Percentiles rank a stretch among this genome's conserved stretches.
Evolutionary conservation across 2,888 invertebrate genomes (phyloP).

Genomic region (Anthrax anthrax): DNA sequence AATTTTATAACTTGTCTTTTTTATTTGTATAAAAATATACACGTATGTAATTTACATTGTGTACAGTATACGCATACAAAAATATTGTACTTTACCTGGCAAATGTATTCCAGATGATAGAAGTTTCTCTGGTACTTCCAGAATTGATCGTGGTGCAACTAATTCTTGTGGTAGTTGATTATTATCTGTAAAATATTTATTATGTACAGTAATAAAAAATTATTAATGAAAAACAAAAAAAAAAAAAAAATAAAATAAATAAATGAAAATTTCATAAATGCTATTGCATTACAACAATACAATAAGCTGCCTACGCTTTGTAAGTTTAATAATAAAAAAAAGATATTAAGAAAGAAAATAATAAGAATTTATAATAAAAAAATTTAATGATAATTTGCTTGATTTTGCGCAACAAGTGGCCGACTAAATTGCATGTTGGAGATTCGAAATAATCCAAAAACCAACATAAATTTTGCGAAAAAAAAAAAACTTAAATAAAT

Average conservation of each 20-base stretch:
- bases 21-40: too few relatives aligned
- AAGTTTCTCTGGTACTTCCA: conserved; percentile 49
- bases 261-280: neutral
- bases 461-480: too few relatives aligned
- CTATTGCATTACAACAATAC: too few relatives aligned
- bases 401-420: conserved; percentile 9
- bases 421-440: conserved; percentile 1
- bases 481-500: too few relatives aligned
- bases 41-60: too few relatives aligned
- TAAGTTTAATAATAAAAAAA: too few relatives aligned
- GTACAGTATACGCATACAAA: neutral
- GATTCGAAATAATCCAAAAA: too few relatives aligned
- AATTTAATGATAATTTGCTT: conserved; percentile 2
- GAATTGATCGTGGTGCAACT: conserved; percentile 44
- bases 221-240: conserved; percentile 2
- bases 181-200: conserved; percentile 19
- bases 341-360: too few relatives aligned
- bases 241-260: conserved; percentile 1
- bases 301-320: too few relatives aligned
- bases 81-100: conserved; percentile 48
- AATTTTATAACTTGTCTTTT: too few relatives aligned
- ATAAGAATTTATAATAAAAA: neutral
- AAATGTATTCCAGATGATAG: conserved; percentile 52
- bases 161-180: conserved; percentile 27
- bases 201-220: conserved; percentile 13